Conservation (phyloP, 2,888 invertebrate species). For the Orthosia gracilis region DNA sequence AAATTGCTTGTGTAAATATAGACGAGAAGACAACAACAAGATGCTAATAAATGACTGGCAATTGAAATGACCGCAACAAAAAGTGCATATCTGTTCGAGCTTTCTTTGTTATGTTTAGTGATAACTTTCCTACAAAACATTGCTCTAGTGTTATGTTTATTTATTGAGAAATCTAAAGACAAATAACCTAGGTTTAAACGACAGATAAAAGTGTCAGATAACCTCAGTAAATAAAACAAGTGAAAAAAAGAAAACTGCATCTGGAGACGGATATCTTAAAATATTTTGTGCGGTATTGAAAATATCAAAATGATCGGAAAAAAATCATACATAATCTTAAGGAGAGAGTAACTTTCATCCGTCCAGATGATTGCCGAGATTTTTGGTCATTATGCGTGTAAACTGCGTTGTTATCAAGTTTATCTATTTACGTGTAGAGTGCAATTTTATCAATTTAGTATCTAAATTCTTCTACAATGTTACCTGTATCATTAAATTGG, state of each 20-base stretch:
- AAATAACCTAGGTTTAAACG: conserved; percentile 1
- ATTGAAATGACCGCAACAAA: conserved; percentile 9
- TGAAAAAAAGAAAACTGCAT: conserved; percentile 2
- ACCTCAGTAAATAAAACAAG: not conserved
- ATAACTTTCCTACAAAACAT: not conserved
- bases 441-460: conserved; percentile 23
- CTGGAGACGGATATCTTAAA: not conserved
- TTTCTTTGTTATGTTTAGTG: not conserved
- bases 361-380: not conserved
- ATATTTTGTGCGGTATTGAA: too few relatives aligned
- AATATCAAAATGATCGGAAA: too few relatives aligned
- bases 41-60: not conserved
- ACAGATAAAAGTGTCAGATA: conserved; percentile 8
- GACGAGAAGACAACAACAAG: not conserved
- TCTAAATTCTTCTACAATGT: not conserved
- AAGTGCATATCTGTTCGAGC: not conserved
- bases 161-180: conserved; percentile 18
- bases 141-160: not conserved
- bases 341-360: not conserved
- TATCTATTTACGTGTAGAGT: conserved; percentile 40
- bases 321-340: not conserved
- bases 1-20: not conserved
- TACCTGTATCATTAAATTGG: conserved; percentile 8
- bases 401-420: conserved; percentile 41
- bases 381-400: conserved; percentile 23